Percentiles rank a stretch among this genome's conserved stretches.
Evolutionary conservation across 2,113 vertebrate species (phyloP).

Genomic region (Formicarius rufipectus): DNA sequence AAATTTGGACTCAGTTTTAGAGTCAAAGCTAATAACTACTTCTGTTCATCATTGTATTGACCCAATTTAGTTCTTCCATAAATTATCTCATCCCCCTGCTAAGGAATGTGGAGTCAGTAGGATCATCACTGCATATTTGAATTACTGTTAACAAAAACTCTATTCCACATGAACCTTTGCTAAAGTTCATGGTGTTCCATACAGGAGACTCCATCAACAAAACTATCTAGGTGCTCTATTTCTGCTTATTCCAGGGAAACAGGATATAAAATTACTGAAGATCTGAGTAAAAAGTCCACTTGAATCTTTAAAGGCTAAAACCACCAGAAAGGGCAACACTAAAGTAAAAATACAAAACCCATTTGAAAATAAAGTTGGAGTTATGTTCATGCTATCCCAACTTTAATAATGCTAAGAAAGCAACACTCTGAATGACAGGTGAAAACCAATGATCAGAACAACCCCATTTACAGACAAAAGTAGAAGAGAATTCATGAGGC

Average conservation of each 20-base stretch:
- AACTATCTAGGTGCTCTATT: background rate
- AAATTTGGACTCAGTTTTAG: background rate
- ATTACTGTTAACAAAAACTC: background rate
- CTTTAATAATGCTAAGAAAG: background rate
- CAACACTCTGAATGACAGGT: background rate
- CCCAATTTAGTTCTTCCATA: background rate
- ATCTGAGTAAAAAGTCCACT: background rate
- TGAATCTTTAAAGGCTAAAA: background rate
- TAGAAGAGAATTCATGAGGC: background rate
- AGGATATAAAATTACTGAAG: background rate
- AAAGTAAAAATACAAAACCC: background rate
- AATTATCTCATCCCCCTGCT: background rate
- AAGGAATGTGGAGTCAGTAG: background rate
- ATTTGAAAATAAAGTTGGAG: background rate
- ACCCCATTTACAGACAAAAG: background rate
- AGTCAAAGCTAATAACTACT: background rate
- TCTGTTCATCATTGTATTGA: background rate
- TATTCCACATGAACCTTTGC: background rate
- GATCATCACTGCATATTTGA: background rate
- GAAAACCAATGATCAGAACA: background rate
- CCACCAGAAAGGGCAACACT: background rate
- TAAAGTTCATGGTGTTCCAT: background rate
- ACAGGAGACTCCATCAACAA: background rate
- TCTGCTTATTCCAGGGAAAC: background rate
- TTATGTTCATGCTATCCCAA: background rate